These are phyloP conservation scores for Temnothorax unifasciatus DNA, from an alignment of 2,888 invertebrate species.

Conservation along the genomic window DNA sequence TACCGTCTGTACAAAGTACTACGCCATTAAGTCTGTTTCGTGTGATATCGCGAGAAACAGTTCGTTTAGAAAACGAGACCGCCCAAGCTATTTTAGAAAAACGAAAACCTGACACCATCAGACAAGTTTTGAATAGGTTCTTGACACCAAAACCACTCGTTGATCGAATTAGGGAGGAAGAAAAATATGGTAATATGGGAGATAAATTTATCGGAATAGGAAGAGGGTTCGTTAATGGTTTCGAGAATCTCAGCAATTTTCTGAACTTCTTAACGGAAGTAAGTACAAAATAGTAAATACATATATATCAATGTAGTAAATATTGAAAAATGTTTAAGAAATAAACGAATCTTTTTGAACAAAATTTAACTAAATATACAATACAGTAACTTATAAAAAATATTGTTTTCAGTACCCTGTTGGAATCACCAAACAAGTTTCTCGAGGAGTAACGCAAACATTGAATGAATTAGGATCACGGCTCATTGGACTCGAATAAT, in stretches of 20 bases:
- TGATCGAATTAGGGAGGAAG: constrained; percentile 91
- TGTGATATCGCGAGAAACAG: constrained; percentile 76
- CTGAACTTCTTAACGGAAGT: constrained; percentile 90
- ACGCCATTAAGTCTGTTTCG: constrained; percentile 28
- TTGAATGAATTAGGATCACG: constrained; percentile 88
- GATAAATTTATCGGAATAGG: constrained; percentile 90
- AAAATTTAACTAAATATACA: not conserved
- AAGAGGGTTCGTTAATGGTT: constrained; percentile 89
- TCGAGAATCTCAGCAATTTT: constrained; percentile 90
- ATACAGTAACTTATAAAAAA: not conserved
- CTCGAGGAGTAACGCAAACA: constrained; percentile 87
- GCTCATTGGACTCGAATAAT: constrained; percentile 87
- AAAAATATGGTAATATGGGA: constrained; percentile 93
- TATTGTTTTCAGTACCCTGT: constrained; percentile 87
- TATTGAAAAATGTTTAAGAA: not conserved
- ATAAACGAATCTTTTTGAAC: not conserved
- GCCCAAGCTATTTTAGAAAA: constrained; percentile 79
- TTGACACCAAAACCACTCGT: constrained; percentile 90
- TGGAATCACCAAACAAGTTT: constrained; percentile 87
- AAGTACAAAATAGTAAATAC: constrained; percentile 72
- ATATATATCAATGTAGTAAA: not conserved
- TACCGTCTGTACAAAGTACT: constrained; percentile 9
- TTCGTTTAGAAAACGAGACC: constrained; percentile 76
- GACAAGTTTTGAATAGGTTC: constrained; percentile 77
- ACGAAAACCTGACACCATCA: constrained; percentile 50